These are phyloP conservation scores for Calameuta pallipes DNA, from an alignment of 2,888 invertebrate genomes.

Conservation along the genomic window DNA sequence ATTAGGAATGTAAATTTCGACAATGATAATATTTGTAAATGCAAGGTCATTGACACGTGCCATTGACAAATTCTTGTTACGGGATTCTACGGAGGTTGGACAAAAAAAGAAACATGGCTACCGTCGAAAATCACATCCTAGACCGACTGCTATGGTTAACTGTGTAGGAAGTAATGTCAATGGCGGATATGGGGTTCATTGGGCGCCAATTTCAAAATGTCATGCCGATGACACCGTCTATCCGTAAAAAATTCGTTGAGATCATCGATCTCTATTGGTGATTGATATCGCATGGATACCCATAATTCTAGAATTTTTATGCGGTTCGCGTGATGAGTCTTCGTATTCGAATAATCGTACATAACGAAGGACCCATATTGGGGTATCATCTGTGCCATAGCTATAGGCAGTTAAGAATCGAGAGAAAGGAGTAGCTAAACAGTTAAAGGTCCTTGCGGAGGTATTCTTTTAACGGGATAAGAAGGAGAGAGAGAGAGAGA, in stretches of 20 bases:
- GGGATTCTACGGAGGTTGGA: background rate
- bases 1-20: background rate
- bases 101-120: background rate
- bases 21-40: background rate
- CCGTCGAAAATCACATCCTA: conserved; percentile 1
- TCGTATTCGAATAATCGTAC: background rate
- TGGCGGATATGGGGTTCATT: background rate
- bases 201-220: background rate
- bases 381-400: background rate
- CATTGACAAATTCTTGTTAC: background rate
- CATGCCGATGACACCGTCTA: background rate
- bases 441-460: background rate
- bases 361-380: background rate
- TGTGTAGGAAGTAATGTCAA: background rate
- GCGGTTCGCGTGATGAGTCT: background rate
- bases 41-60: background rate
- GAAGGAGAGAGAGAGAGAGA: background rate
- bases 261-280: background rate
- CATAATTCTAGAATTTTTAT: background rate
- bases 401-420: background rate
- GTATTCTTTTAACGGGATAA: background rate
- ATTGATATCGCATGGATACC: background rate
- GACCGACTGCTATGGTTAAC: background rate
- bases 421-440: background rate
- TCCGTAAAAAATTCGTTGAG: background rate